Evolutionary conservation across 2,888 invertebrate genomes (phyloP), one percentile per base, ranked within the genome.

Genomic region (Ophioninae sp.): DNA sequence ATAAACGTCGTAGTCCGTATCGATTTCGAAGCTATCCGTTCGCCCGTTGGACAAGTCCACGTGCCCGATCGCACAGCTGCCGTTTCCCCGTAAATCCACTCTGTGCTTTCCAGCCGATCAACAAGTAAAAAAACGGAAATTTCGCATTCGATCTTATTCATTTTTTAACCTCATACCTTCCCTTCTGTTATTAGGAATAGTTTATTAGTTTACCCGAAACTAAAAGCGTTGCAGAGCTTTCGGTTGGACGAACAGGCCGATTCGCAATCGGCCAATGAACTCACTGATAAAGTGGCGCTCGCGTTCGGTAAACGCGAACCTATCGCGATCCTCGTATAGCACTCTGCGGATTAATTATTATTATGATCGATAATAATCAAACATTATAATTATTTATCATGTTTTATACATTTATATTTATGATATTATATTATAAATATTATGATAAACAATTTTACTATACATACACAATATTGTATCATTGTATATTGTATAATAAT

Each of bases 1-100:
- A 88, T 95, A 95, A 73, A 95, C 92, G 91, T 95, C 95, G 90
- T 94, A 95, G 89, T 95, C 95, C n/a, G 94, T 93, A 91, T 95
- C 94, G 82, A 92, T 90, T 77, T 93, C 91, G 13, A 95, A 93
- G 65, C 94, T 94, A 67, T 93, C 92, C 10, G 94, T 94, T 81
- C 94, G 93, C 10, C 13, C 2, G 13, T 94, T 86, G 93, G 90
- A 80, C 93, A 92, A 63, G 92, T 90, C 59, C 56, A 72, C 72
- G 72, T 73, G 78, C 80, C 94, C 94, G 82, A 95, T 89, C 82
- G 94, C 94, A 89, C 95, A 95, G 10, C 94, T 94, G 75, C 94
- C 94, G 89, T 95, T 95, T 86, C 95, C 95, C 92, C 94, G 94
- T 59, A 93, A 92, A 83, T 94, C 94, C 87, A 95, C 94, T 83